Conservation (phyloP, 1,140 invertebrate species). For the Anagrus nilaparvatae region DNA sequence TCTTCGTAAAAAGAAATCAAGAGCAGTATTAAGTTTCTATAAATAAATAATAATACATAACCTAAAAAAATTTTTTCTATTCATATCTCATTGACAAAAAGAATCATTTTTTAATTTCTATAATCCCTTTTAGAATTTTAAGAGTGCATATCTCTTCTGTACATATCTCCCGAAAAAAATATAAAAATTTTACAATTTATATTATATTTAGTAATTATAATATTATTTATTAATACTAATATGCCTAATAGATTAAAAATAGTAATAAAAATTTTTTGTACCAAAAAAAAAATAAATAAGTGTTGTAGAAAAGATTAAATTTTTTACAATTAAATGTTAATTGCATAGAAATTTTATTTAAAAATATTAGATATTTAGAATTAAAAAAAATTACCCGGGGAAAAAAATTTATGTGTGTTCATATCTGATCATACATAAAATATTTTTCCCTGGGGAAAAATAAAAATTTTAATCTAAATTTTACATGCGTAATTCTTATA, state of each 20-base stretch:
- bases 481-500: not conserved
- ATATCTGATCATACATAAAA: constrained; percentile 1
- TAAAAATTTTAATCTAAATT: not conserved
- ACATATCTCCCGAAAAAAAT: too few species aligned
- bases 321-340: too few species aligned
- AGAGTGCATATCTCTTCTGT: constrained; percentile 4
- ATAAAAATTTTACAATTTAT: too few species aligned
- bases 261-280: too few species aligned
- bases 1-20: constrained; percentile 21
- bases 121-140: not conserved
- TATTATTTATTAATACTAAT: too few species aligned
- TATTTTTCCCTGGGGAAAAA: not conserved
- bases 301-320: too few species aligned
- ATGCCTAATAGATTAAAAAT: too few species aligned
- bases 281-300: too few species aligned
- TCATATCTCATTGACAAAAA: not conserved
- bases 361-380: too few species aligned
- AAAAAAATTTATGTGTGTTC: not conserved
- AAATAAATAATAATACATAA: constrained; percentile 7
- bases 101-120: not conserved
- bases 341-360: too few species aligned
- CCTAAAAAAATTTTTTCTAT: not conserved
- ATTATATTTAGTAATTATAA: too few species aligned
- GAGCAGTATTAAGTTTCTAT: constrained; percentile 27
- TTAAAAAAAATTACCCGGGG: too few species aligned